Conservation (phyloP, 2,113 vertebrate species). For the Ceyx cyanopectus region DNA sequence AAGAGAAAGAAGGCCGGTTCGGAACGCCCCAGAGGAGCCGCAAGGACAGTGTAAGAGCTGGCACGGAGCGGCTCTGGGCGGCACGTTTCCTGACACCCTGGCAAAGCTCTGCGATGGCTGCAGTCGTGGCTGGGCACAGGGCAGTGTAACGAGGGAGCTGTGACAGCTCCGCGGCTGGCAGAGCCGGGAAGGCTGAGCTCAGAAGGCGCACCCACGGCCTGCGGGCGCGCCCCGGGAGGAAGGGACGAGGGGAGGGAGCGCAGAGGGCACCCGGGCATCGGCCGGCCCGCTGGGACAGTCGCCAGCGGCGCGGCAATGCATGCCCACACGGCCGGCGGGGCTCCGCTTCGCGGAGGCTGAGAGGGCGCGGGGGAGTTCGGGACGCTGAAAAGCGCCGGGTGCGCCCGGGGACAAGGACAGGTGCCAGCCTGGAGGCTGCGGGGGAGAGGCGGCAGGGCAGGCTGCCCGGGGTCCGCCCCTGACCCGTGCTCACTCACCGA, state of each 20-base stretch:
- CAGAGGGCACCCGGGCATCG: neutral
- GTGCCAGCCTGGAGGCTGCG: neutral
- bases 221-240: neutral
- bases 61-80: accelerated
- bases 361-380: too few species aligned
- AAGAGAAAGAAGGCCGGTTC: neutral
- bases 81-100: neutral
- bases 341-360: neutral
- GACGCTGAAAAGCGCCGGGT: too few species aligned
- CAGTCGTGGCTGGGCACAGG: accelerated
- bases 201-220: neutral
- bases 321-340: too few species aligned
- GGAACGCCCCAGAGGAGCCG: neutral
- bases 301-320: neutral
- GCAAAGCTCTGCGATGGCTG: too few species aligned
- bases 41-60: accelerated
- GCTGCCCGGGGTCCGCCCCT: neutral
- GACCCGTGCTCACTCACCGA: conserved; percentile 64
- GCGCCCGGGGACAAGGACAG: neutral
- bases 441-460: neutral
- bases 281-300: neutral
- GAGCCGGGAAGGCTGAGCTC: accelerated
- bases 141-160: accelerated
- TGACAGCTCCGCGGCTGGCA: accelerated
- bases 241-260: neutral